Evolutionary conservation across 2,797 vertebrate genomes (phyloP).

Genomic region (Myotis vivesi): DNA sequence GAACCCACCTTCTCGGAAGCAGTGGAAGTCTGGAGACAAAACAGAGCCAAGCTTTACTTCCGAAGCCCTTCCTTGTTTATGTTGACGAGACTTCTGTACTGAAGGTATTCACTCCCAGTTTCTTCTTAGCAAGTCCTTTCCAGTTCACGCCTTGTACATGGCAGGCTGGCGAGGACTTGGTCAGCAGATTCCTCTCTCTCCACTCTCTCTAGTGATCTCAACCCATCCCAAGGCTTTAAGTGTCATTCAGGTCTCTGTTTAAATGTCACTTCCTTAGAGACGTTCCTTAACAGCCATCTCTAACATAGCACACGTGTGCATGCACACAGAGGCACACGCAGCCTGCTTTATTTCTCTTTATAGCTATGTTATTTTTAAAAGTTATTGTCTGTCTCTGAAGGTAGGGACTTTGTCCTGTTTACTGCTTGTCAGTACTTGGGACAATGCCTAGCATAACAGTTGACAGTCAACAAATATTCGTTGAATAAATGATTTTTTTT

Average conservation of each 20-base stretch:
- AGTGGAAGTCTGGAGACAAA: background rate
- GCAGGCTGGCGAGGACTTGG: background rate
- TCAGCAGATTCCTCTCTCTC: background rate
- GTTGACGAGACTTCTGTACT: too few relatives aligned
- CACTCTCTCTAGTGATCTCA: background rate
- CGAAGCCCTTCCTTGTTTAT: background rate
- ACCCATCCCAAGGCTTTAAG: background rate
- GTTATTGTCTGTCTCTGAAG: slow-evolving; percentile 32
- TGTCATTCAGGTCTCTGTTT: slow-evolving; percentile 40
- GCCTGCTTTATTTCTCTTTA: background rate
- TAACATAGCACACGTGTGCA: background rate
- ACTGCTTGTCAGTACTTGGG: slow-evolving; percentile 7
- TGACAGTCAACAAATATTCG: background rate
- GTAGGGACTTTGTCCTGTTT: background rate
- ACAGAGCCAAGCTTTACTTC: background rate
- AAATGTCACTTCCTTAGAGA: slow-evolving; percentile 26
- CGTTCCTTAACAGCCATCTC: background rate
- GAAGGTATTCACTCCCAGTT: background rate
- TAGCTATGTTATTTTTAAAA: background rate
- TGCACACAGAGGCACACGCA: background rate
- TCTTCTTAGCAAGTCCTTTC: background rate
- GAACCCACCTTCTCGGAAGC: background rate
- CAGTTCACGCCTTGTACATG: background rate
- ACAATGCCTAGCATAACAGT: background rate
- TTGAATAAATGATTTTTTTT: background rate